Percentiles rank a stretch among this genome's conserved stretches.
Conservation (phyloP, 92 coral and sea anemone genomes). For the Porites cylindrica region DNA sequence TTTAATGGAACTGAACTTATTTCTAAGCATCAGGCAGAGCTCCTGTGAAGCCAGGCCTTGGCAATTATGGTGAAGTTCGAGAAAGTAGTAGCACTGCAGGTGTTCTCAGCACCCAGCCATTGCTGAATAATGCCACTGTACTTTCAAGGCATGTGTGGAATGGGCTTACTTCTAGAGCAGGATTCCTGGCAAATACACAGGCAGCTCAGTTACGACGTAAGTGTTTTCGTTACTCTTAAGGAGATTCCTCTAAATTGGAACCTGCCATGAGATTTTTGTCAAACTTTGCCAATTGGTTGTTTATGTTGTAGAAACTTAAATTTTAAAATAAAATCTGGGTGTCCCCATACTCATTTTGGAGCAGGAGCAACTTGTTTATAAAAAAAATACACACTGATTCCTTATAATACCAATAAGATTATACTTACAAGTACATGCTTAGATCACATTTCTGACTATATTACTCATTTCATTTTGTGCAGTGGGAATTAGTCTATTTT, state of each 20-base stretch:
- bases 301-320: too few relatives aligned
- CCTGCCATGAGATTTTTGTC: too few relatives aligned
- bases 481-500: too few relatives aligned
- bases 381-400: too few relatives aligned
- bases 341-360: too few relatives aligned
- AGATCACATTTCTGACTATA: too few relatives aligned
- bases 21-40: slow-evolving; percentile 36
- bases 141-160: slow-evolving; percentile 1
- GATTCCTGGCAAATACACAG: slow-evolving; percentile 6
- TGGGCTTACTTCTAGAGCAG: slow-evolving; percentile 29
- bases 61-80: slow-evolving; percentile 3
- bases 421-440: too few relatives aligned
- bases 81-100: not conserved
- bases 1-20: not conserved
- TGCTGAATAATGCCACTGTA: not conserved
- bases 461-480: too few relatives aligned
- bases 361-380: too few relatives aligned
- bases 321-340: too few relatives aligned
- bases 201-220: slow-evolving; percentile 42
- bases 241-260: not conserved
- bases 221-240: not conserved
- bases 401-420: too few relatives aligned
- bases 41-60: slow-evolving; percentile 6
- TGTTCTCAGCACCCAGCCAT: slow-evolving; percentile 3
- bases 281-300: too few relatives aligned